Evolutionary conservation across 1,140 invertebrate genomes (phyloP).

Genomic region (Asobara japonica): DNA sequence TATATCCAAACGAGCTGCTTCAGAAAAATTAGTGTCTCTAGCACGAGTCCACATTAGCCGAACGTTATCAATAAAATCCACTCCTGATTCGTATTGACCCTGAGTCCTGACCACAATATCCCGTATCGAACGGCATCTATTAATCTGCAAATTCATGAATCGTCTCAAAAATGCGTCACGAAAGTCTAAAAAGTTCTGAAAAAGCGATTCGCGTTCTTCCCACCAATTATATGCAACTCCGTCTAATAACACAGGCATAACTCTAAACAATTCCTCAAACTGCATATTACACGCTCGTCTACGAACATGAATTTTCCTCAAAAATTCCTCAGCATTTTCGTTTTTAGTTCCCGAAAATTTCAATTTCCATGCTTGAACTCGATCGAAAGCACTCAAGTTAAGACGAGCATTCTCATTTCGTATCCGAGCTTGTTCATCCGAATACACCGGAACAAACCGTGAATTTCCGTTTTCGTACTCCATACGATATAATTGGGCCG

Average conservation of each 20-base stretch:
- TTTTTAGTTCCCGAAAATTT: background rate
- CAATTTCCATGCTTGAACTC: background rate
- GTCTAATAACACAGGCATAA: background rate
- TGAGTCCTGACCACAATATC: background rate
- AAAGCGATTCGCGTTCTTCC: background rate
- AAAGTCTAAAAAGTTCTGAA: background rate
- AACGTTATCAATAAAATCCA: background rate
- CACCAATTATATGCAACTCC: background rate
- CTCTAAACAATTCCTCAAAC: background rate
- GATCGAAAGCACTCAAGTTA: background rate
- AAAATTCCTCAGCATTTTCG: background rate
- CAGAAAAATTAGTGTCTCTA: background rate
- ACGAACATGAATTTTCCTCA: background rate
- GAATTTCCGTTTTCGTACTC: too few relatives aligned
- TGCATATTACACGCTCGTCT: background rate
- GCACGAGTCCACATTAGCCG: background rate
- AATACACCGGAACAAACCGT: too few relatives aligned
- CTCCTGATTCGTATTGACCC: background rate
- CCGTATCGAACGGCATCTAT: background rate
- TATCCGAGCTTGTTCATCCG: too few relatives aligned
- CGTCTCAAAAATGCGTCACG: background rate
- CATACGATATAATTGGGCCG: too few relatives aligned
- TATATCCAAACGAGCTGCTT: background rate
- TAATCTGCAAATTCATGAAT: background rate
- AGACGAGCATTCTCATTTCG: background rate